phyloP scores from a whole-genome alignment of 2,113 vertebrate species.

The Andinoacara biseriatus region DNA sequence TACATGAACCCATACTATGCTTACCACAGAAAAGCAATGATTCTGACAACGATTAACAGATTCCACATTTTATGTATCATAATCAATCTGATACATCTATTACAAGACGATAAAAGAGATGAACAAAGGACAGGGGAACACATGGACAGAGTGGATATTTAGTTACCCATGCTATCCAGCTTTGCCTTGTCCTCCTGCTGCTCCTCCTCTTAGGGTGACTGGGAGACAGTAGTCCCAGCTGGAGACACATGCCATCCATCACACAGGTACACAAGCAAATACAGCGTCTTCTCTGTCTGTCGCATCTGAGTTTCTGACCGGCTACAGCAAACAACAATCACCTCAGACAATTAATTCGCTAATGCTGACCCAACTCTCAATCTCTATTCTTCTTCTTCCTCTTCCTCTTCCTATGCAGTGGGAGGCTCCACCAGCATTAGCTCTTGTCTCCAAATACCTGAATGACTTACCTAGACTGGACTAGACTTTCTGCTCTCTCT shows the following conservation, averaged over 20 bases:
- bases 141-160: not conserved
- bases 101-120: not conserved
- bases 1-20: not conserved
- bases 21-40: accelerated
- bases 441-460: conserved; percentile 2
- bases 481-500: conserved; percentile 16
- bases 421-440: not conserved
- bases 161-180: conserved; percentile 76
- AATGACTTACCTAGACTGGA: conserved; percentile 23
- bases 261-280: conserved; percentile 17
- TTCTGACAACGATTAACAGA: not conserved
- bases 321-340: not conserved
- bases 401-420: not conserved
- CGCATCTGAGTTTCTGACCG: not conserved
- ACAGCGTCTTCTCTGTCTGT: not conserved
- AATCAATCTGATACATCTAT: not conserved
- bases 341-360: not conserved
- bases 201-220: conserved; percentile 46
- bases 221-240: conserved; percentile 69
- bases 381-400: not conserved
- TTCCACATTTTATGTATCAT: not conserved
- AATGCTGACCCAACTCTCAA: not conserved
- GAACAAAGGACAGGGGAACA: not conserved
- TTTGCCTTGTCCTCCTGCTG: conserved; percentile 58
- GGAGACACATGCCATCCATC: conserved; percentile 70